A percentile compares a stretch with the other conserved stretches of the same genome.
Evolutionary conservation across 1,140 invertebrate genomes (phyloP).

Genomic region (Arctopsyche grandis): DNA sequence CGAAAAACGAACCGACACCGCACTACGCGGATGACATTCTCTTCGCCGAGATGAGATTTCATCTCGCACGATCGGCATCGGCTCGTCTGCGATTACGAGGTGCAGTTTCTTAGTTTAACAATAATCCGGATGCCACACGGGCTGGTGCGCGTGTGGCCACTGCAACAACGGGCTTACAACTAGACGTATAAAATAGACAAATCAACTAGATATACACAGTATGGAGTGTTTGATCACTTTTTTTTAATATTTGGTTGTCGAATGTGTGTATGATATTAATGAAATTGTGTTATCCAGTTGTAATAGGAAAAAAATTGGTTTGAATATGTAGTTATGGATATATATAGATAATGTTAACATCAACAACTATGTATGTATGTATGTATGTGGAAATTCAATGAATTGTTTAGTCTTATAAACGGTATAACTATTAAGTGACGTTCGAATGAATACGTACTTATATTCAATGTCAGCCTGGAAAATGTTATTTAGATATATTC

Average conservation of each 20-base stretch:
- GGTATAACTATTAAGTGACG: too few relatives aligned
- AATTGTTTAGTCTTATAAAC: too few relatives aligned
- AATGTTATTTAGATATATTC: too few relatives aligned
- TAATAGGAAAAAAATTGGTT: neutral
- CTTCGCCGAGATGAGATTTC: neutral
- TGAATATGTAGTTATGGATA: too few relatives aligned
- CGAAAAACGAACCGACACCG: neutral
- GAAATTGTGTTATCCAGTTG: too few relatives aligned
- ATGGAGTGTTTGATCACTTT: neutral
- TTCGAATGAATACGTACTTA: too few relatives aligned
- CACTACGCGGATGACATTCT: neutral
- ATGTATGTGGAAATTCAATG: too few relatives aligned
- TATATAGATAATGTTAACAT: too few relatives aligned
- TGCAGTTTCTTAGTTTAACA: conserved; percentile 42
- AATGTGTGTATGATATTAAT: too few relatives aligned
- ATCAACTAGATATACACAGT: neutral
- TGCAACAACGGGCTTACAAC: conserved; percentile 45
- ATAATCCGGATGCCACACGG: conserved; percentile 40
- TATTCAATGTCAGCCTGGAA: too few relatives aligned
- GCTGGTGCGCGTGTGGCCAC: conserved; percentile 37
- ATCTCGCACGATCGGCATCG: neutral
- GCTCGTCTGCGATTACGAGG: neutral
- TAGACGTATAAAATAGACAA: conserved; percentile 29
- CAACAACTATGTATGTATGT: too few relatives aligned
- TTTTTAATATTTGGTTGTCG: too few relatives aligned